Percentiles rank a stretch among this genome's conserved stretches.
Evolutionary conservation across 2,888 invertebrate species (phyloP).

Genomic region (Thecocarcelia acutangulata): DNA sequence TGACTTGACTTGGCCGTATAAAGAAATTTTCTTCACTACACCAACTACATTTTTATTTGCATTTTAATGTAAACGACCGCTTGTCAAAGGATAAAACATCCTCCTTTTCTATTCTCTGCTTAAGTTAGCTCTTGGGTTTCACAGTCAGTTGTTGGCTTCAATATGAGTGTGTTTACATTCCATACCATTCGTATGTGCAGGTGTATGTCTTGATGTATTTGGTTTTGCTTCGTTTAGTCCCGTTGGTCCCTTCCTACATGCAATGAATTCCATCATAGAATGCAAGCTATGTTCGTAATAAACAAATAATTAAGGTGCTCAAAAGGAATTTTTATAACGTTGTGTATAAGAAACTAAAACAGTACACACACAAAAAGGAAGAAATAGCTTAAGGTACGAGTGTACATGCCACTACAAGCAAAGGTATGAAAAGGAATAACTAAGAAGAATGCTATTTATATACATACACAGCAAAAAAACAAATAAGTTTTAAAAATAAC

Average conservation of each 20-base stretch:
- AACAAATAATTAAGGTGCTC: slow-evolving; percentile 70
- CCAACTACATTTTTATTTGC: slow-evolving; percentile 54
- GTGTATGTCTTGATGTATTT: slow-evolving; percentile 22
- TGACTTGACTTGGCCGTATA: slow-evolving; percentile 16
- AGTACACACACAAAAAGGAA: neutral
- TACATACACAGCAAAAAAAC: slow-evolving; percentile 21
- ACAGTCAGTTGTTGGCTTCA: slow-evolving; percentile 1
- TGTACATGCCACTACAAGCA: neutral
- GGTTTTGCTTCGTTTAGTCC: slow-evolving; percentile 26
- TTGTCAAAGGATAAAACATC: slow-evolving; percentile 57
- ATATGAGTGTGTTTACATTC: neutral
- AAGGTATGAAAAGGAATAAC: slow-evolving; percentile 47
- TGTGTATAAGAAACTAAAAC: slow-evolving; percentile 13
- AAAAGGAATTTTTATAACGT: slow-evolving; percentile 67
- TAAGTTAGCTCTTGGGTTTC: slow-evolving; percentile 36
- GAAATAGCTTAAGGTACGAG: slow-evolving; percentile 10
- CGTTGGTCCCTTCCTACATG: neutral
- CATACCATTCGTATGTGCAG: neutral
- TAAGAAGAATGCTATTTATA: slow-evolving; percentile 52
- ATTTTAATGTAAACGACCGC: slow-evolving; percentile 68
- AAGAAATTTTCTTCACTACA: neutral
- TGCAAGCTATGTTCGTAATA: slow-evolving; percentile 64
- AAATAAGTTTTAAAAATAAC: no score
- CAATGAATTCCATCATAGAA: slow-evolving; percentile 37
- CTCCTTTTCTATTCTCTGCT: slow-evolving; percentile 36